phyloP scores from a whole-genome alignment of 2,888 invertebrate species.

The Thelaira solivaga region DNA sequence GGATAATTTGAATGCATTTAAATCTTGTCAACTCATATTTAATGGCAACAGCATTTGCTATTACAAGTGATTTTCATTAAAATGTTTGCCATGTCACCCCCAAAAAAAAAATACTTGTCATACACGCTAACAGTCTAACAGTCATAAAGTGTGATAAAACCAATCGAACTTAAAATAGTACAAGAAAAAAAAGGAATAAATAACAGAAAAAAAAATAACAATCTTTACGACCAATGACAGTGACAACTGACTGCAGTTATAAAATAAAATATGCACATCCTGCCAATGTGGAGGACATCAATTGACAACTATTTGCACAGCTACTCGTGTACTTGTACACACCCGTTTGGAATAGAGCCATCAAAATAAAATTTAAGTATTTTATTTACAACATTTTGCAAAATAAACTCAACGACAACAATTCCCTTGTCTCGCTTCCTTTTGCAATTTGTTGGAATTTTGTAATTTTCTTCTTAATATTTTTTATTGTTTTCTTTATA shows the following conservation, averaged over 20 bases:
- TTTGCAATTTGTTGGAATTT: too few species aligned
- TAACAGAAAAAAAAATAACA: constrained; percentile 33
- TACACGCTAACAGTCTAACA: too few species aligned
- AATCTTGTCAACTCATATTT: too few species aligned
- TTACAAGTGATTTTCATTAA: too few species aligned
- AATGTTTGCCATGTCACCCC: too few species aligned
- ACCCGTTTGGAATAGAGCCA: constrained; percentile 19
- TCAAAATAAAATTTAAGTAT: constrained; percentile 33
- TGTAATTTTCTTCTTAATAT: too few species aligned
- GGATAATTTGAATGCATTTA: too few species aligned
- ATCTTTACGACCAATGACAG: not conserved
- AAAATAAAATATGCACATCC: constrained; percentile 31
- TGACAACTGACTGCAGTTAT: constrained; percentile 23
- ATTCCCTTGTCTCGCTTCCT: constrained; percentile 8
- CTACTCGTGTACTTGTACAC: not conserved
- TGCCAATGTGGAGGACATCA: constrained; percentile 11
- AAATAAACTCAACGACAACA: constrained; percentile 29
- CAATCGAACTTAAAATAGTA: constrained; percentile 8
- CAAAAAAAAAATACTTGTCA: too few species aligned
- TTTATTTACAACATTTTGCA: constrained; percentile 48
- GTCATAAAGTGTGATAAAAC: constrained; percentile 6
- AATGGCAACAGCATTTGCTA: too few species aligned
- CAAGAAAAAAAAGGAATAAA: too few species aligned
- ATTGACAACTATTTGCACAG: constrained; percentile 29
- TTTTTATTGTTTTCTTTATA: not conserved